Base-by-base conservation (phyloP, 2,888 invertebrate species). In the Brachyptera risi region DNA sequence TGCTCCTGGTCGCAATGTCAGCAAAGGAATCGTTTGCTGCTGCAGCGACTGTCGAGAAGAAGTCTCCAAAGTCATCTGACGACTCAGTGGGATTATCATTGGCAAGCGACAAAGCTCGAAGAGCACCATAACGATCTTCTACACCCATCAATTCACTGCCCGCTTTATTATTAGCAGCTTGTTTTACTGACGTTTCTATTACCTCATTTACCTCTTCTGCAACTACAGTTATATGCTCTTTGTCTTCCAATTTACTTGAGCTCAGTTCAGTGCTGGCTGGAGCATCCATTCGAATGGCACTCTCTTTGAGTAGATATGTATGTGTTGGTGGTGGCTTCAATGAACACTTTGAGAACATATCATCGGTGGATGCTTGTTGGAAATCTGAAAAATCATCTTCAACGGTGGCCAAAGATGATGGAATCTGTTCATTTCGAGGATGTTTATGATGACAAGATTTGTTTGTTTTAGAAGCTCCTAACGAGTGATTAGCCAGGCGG, bases 21-120 rank as follows among this genome's bases (percentile, higher is more conserved):
- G 63, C 61, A 62, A 68, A 67, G 11, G 65, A 67, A 38, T 64
- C 65, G 19, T 66, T 63, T 11, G 35, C 49, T 59, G 42, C 15
- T 23, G 57, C 31, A 7, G 61, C 70, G 62, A 73, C 71, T 1
- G 76, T 75, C 3, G 76, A 76, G 19, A 76, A 70, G 68, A 78
- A 78, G 62, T 78, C 78, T 35, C 78, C 78, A 69, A 78, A 78
- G 63, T 78, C 78, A 63, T 78, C 78, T 44, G 66, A 63, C 73
- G 59, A 73, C 5, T 63, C 66, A n/a, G 15, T 17, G 15, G 49
- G 26, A 9, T 15, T n/a, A n/a, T 26, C 35, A 27, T 11, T 49
- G 11, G 15, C 15, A 15, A 47, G 15, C 15, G 64, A 71, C 61
- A 79, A 68, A 65, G 72, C 71, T 68, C 79, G 72, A 54, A 79